phyloP scores from a whole-genome alignment of 1,140 invertebrate species.

The Pristionchus pacificus region DNA sequence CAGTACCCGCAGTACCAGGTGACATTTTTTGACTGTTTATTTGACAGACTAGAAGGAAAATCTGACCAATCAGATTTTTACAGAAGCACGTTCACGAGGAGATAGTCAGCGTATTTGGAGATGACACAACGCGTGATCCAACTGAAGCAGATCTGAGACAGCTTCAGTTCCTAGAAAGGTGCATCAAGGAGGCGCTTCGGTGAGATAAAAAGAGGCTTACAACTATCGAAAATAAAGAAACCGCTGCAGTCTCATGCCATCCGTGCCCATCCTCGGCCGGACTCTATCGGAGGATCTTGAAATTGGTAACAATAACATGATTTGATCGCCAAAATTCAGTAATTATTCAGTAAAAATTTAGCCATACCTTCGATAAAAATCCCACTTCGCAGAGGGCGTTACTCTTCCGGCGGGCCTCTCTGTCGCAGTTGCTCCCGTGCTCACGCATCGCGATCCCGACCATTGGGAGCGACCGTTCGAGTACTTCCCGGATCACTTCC shows the following conservation, averaged over 20 bases:
- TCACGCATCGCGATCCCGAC: constrained; percentile 72
- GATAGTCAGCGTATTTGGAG: constrained; percentile 71
- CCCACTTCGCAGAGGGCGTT: constrained; percentile 1
- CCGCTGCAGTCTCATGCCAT: constrained; percentile 66
- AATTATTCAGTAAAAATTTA: too few relatives aligned
- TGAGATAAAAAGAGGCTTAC: not conserved
- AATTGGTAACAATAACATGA: constrained; percentile 19
- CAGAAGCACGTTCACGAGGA: constrained; percentile 73
- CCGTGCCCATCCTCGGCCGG: constrained; percentile 69
- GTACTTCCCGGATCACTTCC: constrained; percentile 85
- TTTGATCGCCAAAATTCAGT: too few relatives aligned
- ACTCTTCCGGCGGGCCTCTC: constrained; percentile 67
- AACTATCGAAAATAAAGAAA: constrained; percentile 58
- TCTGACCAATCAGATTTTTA: not conserved
- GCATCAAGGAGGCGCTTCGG: constrained; percentile 63
- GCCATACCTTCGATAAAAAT: too few relatives aligned
- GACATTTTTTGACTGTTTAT: too few relatives aligned
- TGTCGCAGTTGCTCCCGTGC: constrained; percentile 66
- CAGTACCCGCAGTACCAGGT: constrained; percentile 61
- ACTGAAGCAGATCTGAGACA: constrained; percentile 75
- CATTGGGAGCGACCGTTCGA: constrained; percentile 75
- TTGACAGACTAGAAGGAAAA: not conserved
- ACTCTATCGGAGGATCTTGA: constrained; percentile 68
- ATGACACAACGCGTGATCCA: constrained; percentile 69
- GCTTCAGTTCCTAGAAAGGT: constrained; percentile 76